Conservation (phyloP, 2,113 vertebrate species). For the Hoplias malabaricus region DNA sequence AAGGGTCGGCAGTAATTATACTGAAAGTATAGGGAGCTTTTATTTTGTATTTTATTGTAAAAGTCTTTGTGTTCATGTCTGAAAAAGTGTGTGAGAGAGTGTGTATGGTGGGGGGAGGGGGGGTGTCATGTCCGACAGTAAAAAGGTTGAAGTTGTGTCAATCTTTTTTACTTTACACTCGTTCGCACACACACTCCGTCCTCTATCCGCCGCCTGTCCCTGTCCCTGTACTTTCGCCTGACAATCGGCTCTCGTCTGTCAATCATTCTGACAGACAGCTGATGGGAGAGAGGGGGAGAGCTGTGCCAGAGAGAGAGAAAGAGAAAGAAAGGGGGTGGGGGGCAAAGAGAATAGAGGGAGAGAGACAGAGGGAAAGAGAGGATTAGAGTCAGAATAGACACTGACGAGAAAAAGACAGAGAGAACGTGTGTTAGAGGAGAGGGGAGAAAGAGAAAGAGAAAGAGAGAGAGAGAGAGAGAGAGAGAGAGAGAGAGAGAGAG, state of each 20-base stretch:
- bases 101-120: too few relatives aligned
- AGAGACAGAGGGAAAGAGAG: too few relatives aligned
- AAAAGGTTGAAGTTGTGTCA: not conserved
- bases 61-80: not conserved
- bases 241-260: not conserved
- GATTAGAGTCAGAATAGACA: too few relatives aligned
- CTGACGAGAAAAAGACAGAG: too few relatives aligned
- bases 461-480: too few relatives aligned
- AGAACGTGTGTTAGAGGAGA: too few relatives aligned
- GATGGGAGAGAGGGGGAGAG: constrained; percentile 4
- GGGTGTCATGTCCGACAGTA: too few relatives aligned
- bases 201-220: not conserved
- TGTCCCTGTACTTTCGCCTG: not conserved
- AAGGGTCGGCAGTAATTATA: too few relatives aligned
- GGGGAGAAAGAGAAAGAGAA: too few relatives aligned
- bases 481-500: not conserved
- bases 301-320: not conserved
- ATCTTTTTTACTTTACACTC: not conserved
- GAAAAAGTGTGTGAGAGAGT: not conserved
- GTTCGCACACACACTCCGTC: not conserved
- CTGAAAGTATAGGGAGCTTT: too few relatives aligned
- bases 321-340: not conserved
- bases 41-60: not conserved
- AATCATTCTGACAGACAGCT: constrained; percentile 17
- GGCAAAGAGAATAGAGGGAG: too few relatives aligned